phyloP scores from a whole-genome alignment of 1,140 invertebrate genomes.

The Tetraneura akinire region DNA sequence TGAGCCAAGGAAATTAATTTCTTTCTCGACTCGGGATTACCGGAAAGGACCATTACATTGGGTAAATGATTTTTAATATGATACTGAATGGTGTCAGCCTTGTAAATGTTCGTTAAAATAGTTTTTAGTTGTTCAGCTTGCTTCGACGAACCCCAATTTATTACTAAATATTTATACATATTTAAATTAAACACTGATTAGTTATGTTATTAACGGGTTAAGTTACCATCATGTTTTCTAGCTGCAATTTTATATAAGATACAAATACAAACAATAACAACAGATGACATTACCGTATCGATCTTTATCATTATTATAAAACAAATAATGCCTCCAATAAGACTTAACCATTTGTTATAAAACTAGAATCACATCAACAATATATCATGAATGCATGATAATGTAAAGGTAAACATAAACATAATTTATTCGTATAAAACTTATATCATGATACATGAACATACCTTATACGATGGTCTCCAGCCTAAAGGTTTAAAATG shows the following conservation, averaged over 20 bases:
- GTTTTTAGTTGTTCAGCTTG: conserved; percentile 96
- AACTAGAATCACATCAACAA: conserved; percentile 66
- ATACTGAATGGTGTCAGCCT: conserved; percentile 81
- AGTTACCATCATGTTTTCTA: conserved; percentile 82
- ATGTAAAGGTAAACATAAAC: no score
- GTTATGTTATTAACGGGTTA: conserved; percentile 58
- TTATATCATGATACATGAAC: no score
- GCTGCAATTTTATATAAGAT: conserved; percentile 86
- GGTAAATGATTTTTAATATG: conserved; percentile 98
- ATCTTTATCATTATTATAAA: conserved; percentile 93
- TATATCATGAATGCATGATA: background rate
- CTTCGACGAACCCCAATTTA: conserved; percentile 97
- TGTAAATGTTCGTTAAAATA: conserved; percentile 78
- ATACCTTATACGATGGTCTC: conserved; percentile 82
- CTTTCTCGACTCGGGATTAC: conserved; percentile 77
- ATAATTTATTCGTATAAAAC: no score
- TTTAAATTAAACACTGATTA: background rate
- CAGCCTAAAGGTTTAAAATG: conserved; percentile 82
- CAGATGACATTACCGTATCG: conserved; percentile 84
- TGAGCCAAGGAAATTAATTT: conserved; percentile 87
- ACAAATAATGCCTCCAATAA: conserved; percentile 84
- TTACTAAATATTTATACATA: conserved; percentile 56
- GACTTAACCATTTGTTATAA: conserved; percentile 92
- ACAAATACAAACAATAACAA: conserved; percentile 86
- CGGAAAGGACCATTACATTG: conserved; percentile 82